phyloP scores from a whole-genome alignment of 2,888 invertebrate species.

The Baccha elongata region DNA sequence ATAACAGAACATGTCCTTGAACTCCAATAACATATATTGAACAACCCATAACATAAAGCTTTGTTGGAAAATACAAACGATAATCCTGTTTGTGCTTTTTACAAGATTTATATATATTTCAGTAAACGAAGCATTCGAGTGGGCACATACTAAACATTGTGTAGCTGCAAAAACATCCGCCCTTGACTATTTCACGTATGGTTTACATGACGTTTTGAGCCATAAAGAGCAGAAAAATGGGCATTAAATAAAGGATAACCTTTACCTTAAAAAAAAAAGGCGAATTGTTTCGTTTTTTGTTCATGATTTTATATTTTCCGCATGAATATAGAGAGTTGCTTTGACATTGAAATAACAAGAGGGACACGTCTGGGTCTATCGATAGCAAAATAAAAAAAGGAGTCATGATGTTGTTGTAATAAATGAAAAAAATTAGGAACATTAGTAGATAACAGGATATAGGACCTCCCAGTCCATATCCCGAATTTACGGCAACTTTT shows the following conservation, averaged over 20 bases:
- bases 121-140: not conserved
- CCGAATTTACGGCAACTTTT: too few relatives aligned
- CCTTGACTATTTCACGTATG: constrained; percentile 15
- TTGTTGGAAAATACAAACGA: not conserved
- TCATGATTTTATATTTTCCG: not conserved
- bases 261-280: not conserved
- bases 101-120: constrained; percentile 4
- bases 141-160: not conserved
- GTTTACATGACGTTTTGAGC: constrained; percentile 3
- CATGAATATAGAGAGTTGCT: not conserved
- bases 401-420: too few relatives aligned
- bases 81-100: constrained; percentile 23
- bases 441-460: too few relatives aligned
- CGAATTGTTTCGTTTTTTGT: not conserved
- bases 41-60: not conserved
- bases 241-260: not conserved
- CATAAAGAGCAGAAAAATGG: not conserved
- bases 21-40: not conserved
- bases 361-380: not conserved
- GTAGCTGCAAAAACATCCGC: not conserved
- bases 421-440: too few relatives aligned
- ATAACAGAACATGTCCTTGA: not conserved
- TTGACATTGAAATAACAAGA: not conserved
- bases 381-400: too few relatives aligned
- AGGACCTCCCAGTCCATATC: too few relatives aligned